phyloP scores from a whole-genome alignment of 2,113 vertebrate genomes.

The Oncorhynchus mykiss region DNA sequence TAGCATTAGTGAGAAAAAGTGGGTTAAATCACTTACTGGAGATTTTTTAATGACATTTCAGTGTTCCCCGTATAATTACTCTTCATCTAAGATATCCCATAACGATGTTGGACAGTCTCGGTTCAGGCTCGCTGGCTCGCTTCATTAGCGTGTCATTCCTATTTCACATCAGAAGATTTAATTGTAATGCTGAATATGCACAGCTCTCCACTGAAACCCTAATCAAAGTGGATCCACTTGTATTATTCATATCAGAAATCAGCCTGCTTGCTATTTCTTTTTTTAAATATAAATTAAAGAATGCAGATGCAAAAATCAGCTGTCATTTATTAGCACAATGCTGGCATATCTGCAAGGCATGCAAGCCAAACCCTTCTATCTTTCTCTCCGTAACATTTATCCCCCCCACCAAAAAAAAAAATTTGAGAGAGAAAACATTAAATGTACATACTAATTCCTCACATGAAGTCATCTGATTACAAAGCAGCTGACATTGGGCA shows the following conservation, averaged over 20 bases:
- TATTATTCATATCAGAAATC: slow-evolving; percentile 99
- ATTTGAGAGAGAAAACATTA: slow-evolving; percentile 79
- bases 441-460: slow-evolving; percentile 99
- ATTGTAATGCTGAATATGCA: slow-evolving; percentile 99
- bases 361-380: slow-evolving; percentile 84
- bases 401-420: slow-evolving; percentile 88
- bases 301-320: slow-evolving; percentile 99
- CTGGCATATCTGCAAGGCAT: slow-evolving; percentile 98
- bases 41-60: slow-evolving; percentile 99
- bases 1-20: slow-evolving; percentile 92
- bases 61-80: slow-evolving; percentile 99
- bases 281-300: slow-evolving; percentile 96
- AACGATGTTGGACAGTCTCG: slow-evolving; percentile 99
- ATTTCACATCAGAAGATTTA: slow-evolving; percentile 99
- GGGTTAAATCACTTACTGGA: slow-evolving; percentile 99
- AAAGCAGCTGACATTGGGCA: slow-evolving; percentile 94
- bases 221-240: slow-evolving; percentile 99
- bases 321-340: slow-evolving; percentile 99
- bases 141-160: slow-evolving; percentile 99
- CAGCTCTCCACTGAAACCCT: slow-evolving; percentile 98
- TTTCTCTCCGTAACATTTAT: slow-evolving; percentile 91
- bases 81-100: slow-evolving; percentile 99
- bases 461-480: slow-evolving; percentile 98
- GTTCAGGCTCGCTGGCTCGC: slow-evolving; percentile 99
- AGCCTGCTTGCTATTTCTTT: slow-evolving; percentile 90